Base-by-base conservation (phyloP, 2,888 invertebrate genomes). In the Fragum fragum region DNA sequence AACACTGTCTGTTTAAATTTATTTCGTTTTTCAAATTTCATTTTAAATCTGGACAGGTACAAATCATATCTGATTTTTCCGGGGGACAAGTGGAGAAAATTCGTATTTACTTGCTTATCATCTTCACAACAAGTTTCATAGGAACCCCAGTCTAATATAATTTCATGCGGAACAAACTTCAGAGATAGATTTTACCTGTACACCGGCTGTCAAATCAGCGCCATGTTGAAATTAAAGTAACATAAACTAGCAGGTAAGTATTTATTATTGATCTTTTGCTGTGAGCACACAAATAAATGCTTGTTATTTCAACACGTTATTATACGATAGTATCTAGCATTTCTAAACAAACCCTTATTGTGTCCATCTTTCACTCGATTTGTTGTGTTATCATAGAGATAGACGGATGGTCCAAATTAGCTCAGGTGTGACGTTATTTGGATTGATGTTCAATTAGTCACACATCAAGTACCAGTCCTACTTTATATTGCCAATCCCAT, bases 121-220 rank as follows among this genome's bases (percentile, higher is more conserved):
- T n/a, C n/a, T n/a, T n/a, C n/a, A n/a, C n/a, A n/a, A n/a, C n/a
- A n/a, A n/a, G n/a, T n/a, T n/a, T n/a, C n/a, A n/a, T n/a, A 36
- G 32, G 32, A 3, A 9, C 3, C 32, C 32, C 32, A 36, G 32
- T 6, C 32, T 36, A 36, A 36, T n/a, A n/a, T n/a, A n/a, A n/a
- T n/a, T n/a, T n/a, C n/a, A n/a, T n/a, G 3, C 32, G 32, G 32
- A 36, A 47, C 47, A 47, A 47, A 18, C 16, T 3, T 9, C 14
- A n/a, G 23, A 14, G 57, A 18, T 7, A 18, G 18, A 28, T 70
- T 79, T 80, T 80, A 80, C 80, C 76, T 76, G 70, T 39, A 76
- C 80, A 80, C 80, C 80, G 80, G 26, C 76, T 76, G 76, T 80
- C 80, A 76, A 74, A 76, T 76, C 80, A 73, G 76, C 76, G 81